Conservation (phyloP, 2,888 invertebrate species). For the Ptilodon capucinus region DNA sequence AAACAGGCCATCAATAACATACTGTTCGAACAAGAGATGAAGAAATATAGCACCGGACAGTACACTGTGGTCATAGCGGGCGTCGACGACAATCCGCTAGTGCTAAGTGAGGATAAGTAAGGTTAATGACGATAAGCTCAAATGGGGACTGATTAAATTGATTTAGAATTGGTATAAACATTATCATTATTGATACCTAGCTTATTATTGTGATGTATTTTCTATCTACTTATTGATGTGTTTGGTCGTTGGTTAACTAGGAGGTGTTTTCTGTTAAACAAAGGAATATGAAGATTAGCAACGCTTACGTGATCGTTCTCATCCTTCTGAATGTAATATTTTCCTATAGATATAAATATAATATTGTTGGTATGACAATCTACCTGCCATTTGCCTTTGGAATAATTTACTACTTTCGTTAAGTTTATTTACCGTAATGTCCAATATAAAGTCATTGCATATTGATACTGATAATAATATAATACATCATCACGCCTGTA, state of each 20-base stretch:
- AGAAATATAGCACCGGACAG: constrained; percentile 55
- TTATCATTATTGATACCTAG: background rate
- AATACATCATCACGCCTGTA: too few species aligned
- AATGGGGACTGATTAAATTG: constrained; percentile 10
- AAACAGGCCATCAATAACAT: constrained; percentile 76
- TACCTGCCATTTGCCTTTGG: background rate
- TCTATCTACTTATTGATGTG: background rate
- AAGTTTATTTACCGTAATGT: background rate
- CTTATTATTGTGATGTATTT: background rate
- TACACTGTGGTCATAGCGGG: constrained; percentile 51
- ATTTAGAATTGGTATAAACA: background rate
- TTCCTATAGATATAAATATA: too few species aligned
- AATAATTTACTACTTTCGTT: background rate
- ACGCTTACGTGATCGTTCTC: too few species aligned
- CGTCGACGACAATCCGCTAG: constrained; percentile 60
- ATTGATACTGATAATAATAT: background rate
- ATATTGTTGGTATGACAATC: background rate
- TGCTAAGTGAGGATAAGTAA: constrained; percentile 44
- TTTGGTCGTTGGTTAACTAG: background rate
- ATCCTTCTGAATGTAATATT: background rate
- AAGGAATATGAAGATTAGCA: background rate
- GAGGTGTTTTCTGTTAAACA: background rate
- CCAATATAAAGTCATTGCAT: background rate
- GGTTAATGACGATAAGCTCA: background rate
- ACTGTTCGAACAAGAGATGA: constrained; percentile 75